Evolutionary conservation across 2,797 vertebrate species (phyloP), one percentile per base, ranked within the genome.

Genomic region (Sebastes diploproa): DNA sequence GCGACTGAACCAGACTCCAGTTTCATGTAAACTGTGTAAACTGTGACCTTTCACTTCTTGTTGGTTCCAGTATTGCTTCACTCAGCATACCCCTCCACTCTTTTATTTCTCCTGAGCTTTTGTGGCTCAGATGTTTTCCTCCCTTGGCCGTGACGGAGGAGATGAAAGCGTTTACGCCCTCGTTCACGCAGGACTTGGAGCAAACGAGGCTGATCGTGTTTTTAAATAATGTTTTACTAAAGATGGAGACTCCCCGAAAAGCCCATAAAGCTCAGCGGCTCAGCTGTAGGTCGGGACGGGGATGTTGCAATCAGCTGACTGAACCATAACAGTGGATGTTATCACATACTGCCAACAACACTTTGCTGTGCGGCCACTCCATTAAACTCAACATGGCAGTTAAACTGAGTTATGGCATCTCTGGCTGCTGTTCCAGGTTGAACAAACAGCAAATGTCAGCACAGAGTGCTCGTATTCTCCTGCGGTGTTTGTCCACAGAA

Each of bases 1-100:
- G 36, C n/a, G 29, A 71, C 54, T 69, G 16, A 60, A 77, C 50
- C 75, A n/a, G 20, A 72, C 38, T n/a, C 14, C 30, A 62, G 72
- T 88, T 83, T 68, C 81, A 72, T 70, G 60, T 69, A 29, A 83
- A 82, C 68, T 71, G 56, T 70, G 60, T 69, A 29, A 83, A 82
- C 68, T 71, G 56, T 55, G 32, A 81, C 18, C 18, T 91, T 91
- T 91, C 91, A 92, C 89, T 92, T 93, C 87, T 84, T 85, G 22
- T 87, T 85, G 77, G 63, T 61, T 76, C 23, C 71, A 73, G 79
- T 67, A n/a, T 79, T 85, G 78, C 88, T 91, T 82, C 77, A 72
- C 81, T 87, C 79, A 80, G 72, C 70, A 82, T 29, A 52, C 64
- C 46, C 27, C 54, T 77, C 29, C 36, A 42, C 38, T 42, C 72